phyloP scores from a whole-genome alignment of 2,888 invertebrate genomes.

The Chalcis sispes region DNA sequence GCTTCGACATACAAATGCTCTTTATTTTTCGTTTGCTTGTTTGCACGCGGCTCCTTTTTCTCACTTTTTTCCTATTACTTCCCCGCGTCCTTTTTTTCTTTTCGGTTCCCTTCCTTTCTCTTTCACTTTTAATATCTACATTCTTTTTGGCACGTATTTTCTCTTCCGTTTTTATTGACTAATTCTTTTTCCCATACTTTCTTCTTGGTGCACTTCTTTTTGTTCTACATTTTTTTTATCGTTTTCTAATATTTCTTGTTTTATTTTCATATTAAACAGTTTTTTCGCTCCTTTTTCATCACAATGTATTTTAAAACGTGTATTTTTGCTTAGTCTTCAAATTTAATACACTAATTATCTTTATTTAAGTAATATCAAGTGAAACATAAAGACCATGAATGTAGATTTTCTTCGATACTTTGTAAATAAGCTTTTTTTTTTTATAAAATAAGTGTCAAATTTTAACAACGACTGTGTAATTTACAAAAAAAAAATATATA shows the following conservation, averaged over 20 bases:
- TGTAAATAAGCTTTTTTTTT: too few species aligned
- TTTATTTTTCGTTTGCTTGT: slow-evolving; percentile 54
- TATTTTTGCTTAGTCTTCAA: too few species aligned
- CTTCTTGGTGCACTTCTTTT: too few species aligned
- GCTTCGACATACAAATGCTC: slow-evolving; percentile 54
- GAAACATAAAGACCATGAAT: too few species aligned
- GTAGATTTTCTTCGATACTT: too few species aligned
- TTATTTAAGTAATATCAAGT: too few species aligned
- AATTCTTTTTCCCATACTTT: slow-evolving; percentile 16
- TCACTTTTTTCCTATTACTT: slow-evolving; percentile 42
- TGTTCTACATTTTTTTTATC: slow-evolving; percentile 8
- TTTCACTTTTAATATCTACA: slow-evolving; percentile 48
- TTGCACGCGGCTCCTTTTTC: slow-evolving; percentile 44
- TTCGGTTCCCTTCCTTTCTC: slow-evolving; percentile 36
- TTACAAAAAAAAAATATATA: too few species aligned
- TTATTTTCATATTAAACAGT: background rate
- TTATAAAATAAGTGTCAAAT: too few species aligned
- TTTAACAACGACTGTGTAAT: too few species aligned
- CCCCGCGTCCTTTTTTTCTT: background rate
- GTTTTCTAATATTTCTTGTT: slow-evolving; percentile 1
- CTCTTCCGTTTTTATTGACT: slow-evolving; percentile 27
- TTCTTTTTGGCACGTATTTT: slow-evolving; percentile 23
- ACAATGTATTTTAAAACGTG: too few species aligned
- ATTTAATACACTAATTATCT: too few species aligned
- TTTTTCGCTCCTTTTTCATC: background rate